phyloP scores from a whole-genome alignment of 64 coral and sea anemone species.

The Montipora capricornis region DNA sequence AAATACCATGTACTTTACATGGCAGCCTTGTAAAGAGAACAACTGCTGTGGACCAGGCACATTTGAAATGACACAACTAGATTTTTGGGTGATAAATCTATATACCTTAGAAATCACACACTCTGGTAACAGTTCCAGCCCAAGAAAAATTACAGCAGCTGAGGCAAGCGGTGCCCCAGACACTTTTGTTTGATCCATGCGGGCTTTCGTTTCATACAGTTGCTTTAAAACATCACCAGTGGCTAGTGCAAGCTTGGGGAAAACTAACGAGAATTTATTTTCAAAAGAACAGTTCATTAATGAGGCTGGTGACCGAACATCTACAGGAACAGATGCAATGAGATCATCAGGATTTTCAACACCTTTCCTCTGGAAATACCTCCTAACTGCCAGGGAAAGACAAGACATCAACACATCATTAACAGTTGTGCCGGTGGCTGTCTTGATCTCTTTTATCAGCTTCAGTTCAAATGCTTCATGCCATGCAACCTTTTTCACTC shows the following conservation, averaged over 20 bases:
- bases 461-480: constrained; percentile 73
- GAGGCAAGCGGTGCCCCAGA: constrained; percentile 88
- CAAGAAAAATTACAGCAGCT: constrained; percentile 40
- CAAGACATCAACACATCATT: constrained; percentile 95
- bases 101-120: constrained; percentile 43
- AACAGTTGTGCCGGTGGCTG: constrained; percentile 83
- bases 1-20: constrained; percentile 67
- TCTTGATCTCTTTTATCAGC: constrained; percentile 86
- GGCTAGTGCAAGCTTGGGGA: constrained; percentile 71
- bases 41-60: constrained; percentile 81
- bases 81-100: constrained; percentile 53
- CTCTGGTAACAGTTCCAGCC: constrained; percentile 83
- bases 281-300: constrained; percentile 43
- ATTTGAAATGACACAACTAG: constrained; percentile 92
- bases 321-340: constrained; percentile 83
- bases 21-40: constrained; percentile 46
- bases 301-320: constrained; percentile 65
- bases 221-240: constrained; percentile 54
- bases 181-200: constrained; percentile 79
- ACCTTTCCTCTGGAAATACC: constrained; percentile 81
- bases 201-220: constrained; percentile 77
- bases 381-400: constrained; percentile 75
- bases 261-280: constrained; percentile 90
- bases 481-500: constrained; percentile 92
- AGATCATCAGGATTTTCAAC: constrained; percentile 76